phyloP scores from a whole-genome alignment of 2,888 invertebrate species.

The Spilosoma lubricipeda region DNA sequence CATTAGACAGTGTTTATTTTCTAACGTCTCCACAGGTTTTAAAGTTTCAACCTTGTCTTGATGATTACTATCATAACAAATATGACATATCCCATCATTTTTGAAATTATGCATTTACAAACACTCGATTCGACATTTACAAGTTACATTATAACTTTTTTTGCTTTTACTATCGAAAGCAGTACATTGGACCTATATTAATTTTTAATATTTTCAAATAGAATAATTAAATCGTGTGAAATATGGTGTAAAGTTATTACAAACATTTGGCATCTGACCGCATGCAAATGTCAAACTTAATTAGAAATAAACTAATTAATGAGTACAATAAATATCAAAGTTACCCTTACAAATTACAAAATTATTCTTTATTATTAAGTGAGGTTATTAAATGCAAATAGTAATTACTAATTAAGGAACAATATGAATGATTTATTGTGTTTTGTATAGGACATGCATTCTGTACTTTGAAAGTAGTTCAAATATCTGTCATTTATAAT shows the following conservation, averaged over 20 bases:
- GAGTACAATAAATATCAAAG: not conserved
- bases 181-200: no score
- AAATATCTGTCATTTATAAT: no score
- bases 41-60: not conserved
- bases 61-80: no score
- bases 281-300: not conserved
- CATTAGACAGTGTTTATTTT: not conserved
- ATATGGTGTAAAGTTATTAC: not conserved
- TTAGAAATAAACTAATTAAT: not conserved
- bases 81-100: no score
- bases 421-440: not conserved
- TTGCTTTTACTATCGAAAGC: no score
- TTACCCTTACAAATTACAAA: not conserved
- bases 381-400: not conserved
- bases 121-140: no score
- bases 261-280: not conserved
- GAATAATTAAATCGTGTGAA: not conserved
- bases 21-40: not conserved
- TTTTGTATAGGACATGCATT: no score
- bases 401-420: not conserved
- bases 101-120: no score
- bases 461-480: no score
- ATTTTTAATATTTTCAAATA: not conserved
- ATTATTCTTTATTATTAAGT: not conserved
- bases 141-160: no score